Percentiles rank a stretch among this genome's conserved stretches.
phyloP scores from a whole-genome alignment of 2,797 vertebrate genomes.

The Menidia menidia region DNA sequence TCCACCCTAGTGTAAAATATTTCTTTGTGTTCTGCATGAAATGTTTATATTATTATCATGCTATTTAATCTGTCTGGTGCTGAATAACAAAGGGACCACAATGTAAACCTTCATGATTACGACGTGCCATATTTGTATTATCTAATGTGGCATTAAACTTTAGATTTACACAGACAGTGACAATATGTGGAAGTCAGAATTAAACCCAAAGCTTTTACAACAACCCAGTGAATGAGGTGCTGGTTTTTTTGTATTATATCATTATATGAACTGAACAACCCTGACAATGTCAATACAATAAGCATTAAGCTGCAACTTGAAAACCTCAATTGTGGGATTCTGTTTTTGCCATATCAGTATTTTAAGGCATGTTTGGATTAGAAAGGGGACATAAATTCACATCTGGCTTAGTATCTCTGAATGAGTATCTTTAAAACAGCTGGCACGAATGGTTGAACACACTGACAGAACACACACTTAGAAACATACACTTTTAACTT shows the following conservation, averaged over 20 bases:
- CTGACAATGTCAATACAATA: too few species aligned
- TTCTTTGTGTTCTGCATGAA: constrained; percentile 6
- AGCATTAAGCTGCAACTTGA: too few species aligned
- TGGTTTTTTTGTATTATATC: too few species aligned
- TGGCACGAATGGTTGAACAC: too few species aligned
- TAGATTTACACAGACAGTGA: neutral
- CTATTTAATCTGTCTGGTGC: neutral
- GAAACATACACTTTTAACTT: too few species aligned
- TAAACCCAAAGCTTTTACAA: too few species aligned
- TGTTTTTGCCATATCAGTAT: neutral
- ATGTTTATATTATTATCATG: neutral
- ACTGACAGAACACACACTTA: too few species aligned
- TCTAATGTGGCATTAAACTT: neutral
- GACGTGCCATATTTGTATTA: neutral
- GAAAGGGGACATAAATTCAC: neutral
- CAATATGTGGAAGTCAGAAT: too few species aligned
- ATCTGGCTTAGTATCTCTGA: neutral
- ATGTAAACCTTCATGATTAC: neutral
- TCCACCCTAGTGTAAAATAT: neutral
- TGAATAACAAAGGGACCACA: neutral
- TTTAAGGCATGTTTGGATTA: neutral
- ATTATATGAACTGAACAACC: too few species aligned
- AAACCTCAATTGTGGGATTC: neutral
- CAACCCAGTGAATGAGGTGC: too few species aligned
- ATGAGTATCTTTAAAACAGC: neutral